Evolutionary conservation across 2,888 invertebrate genomes (phyloP).

Genomic region (Patella depressa): DNA sequence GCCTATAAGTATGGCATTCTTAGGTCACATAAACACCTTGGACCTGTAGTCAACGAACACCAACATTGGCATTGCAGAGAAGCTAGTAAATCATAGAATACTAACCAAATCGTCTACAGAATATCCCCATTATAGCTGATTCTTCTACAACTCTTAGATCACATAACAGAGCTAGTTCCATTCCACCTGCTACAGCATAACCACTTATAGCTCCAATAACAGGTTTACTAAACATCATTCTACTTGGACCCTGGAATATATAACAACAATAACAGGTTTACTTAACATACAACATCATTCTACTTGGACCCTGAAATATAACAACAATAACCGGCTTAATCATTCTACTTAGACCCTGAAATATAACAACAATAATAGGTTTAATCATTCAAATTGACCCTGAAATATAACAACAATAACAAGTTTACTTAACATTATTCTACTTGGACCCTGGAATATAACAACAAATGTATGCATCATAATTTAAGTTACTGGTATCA

Average conservation of each 20-base stretch:
- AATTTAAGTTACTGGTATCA: too few relatives aligned
- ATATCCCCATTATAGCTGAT: constrained; percentile 87
- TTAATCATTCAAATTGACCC: constrained; percentile 59
- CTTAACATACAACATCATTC: constrained; percentile 81
- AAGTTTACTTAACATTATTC: constrained; percentile 81
- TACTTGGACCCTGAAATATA: constrained; percentile 77
- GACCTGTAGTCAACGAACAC: too few relatives aligned
- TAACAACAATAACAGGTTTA: constrained; percentile 90
- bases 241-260: constrained; percentile 76
- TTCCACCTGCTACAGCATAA: constrained; percentile 89
- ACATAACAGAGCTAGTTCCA: constrained; percentile 92
- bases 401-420: constrained; percentile 84
- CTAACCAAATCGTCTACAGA: constrained; percentile 87
- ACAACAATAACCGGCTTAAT: constrained; percentile 91
- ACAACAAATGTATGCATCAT: too few relatives aligned
- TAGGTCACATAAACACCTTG: too few relatives aligned
- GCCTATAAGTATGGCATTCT: too few relatives aligned
- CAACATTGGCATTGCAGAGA: too few relatives aligned
- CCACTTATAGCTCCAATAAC: constrained; percentile 90
- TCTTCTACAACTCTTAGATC: constrained; percentile 91
- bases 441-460: constrained; percentile 73
- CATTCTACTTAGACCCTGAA: constrained; percentile 76
- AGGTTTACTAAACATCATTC: constrained; percentile 84
- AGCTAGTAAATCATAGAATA: too few relatives aligned
- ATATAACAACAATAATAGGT: too few relatives aligned